Evolutionary conservation across 1,140 invertebrate species (phyloP), one percentile per base, ranked within the genome.

Genomic region (Pseudomyrmex sp.): DNA sequence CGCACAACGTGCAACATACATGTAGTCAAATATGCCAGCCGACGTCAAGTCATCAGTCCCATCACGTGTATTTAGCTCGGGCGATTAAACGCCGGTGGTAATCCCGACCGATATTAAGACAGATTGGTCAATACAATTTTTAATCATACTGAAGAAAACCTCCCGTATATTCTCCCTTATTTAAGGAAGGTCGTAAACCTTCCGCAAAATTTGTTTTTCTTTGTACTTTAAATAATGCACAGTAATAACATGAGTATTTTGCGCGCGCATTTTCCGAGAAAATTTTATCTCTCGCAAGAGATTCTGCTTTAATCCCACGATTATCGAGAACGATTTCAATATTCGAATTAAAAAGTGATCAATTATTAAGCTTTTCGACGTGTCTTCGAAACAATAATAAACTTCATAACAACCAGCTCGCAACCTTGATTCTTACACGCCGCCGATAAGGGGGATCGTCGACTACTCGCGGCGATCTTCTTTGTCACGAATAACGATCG

Each of bases 401-500:
- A 35, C 5, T 35, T 46, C 2, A 80, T 80, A 80, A 18, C 12
- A 26, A 56, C 44, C 18, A 48, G 44, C 10, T 23, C 15, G 44
- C 46, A 79, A 80, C 23, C 76, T 58, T 59, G 66, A 46, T 20
- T 77, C 26, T 69, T 46, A 44, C 54, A 20, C 12, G 12, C 54
- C 44, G 15, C 52, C 58, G 76, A 80, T 80, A 80, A 80, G 66
- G 66, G 35, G 44, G 66, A 80, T 80, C 44, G 72, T 72, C 66
- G 56, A 70, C 54, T 80, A 50, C 26, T 61, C 44, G 35, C 35
- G 23, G 54, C 66, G 66, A 70, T 80, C 66, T 72, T 80, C 76
- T 80, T 80, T 80, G 66, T 80, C 54, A 80, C 76, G 76, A 63
- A 80, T 50, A 59, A 86, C 65, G 73, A 82, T 83, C 76, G 9